Evolutionary conservation across 2,888 invertebrate species (phyloP).

Genomic region (Dysmachus trigonus): DNA sequence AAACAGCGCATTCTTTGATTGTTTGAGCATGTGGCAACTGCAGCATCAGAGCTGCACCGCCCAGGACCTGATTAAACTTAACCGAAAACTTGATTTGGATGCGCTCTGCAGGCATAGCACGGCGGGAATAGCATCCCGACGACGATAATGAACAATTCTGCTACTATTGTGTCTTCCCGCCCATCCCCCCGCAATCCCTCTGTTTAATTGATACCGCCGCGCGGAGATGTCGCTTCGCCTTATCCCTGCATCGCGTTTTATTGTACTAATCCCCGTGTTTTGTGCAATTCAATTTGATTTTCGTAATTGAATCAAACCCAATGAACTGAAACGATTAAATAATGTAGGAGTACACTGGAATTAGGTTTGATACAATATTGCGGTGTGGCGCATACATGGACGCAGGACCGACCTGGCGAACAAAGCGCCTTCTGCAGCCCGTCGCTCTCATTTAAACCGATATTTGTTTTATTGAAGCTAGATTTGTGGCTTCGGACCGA

Average conservation of each 20-base stretch:
- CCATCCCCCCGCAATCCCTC: background rate
- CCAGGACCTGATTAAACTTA: conserved; percentile 40
- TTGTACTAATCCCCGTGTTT: conserved; percentile 39
- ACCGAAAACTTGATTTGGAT: conserved; percentile 40
- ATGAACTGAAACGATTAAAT: conserved; percentile 39
- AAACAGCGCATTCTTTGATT: conserved; percentile 43
- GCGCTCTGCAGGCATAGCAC: background rate
- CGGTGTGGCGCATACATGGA: background rate
- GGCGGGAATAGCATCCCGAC: background rate
- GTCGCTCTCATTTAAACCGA: background rate
- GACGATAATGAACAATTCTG: conserved; percentile 37
- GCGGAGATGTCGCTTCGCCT: conserved; percentile 35
- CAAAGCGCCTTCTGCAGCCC: background rate
- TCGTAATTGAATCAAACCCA: conserved; percentile 40
- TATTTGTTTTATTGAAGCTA: background rate
- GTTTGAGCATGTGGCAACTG: conserved; percentile 40
- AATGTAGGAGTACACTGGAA: conserved; percentile 29
- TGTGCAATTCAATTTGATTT: conserved; percentile 41
- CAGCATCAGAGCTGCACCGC: conserved; percentile 12
- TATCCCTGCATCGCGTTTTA: conserved; percentile 23
- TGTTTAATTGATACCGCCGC: conserved; percentile 32
- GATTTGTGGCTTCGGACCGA: background rate
- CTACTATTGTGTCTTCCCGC: conserved; percentile 20
- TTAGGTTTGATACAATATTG: conserved; percentile 14
- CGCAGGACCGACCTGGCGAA: background rate